phyloP scores from a whole-genome alignment of 1,140 invertebrate species.

The Gryllus bimaculatus region DNA sequence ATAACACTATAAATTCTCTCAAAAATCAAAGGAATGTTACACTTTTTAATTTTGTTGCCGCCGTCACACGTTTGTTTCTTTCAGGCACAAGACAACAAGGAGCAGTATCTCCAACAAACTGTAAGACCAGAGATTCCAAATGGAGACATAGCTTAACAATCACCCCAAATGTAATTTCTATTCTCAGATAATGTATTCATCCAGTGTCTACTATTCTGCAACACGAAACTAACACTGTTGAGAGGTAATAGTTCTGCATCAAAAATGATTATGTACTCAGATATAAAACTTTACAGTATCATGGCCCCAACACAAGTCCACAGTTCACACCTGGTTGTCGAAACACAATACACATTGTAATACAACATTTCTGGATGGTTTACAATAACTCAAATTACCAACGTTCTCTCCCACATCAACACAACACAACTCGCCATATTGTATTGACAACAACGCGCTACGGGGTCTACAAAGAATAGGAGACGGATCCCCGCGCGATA shows the following conservation, averaged over 20 bases:
- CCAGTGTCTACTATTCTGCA: neutral
- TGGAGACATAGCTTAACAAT: neutral
- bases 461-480: slow-evolving; percentile 19
- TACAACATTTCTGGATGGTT: slow-evolving; percentile 17
- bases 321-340: neutral
- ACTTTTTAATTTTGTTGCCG: neutral
- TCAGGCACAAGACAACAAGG: neutral
- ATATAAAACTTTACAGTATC: neutral
- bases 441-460: slow-evolving; percentile 24
- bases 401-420: slow-evolving; percentile 16
- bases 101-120: neutral
- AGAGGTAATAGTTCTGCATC: slow-evolving; percentile 4
- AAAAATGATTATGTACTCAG: neutral
- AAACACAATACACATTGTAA: neutral
- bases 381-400: slow-evolving; percentile 17
- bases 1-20: too few relatives aligned
- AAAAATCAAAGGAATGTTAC: neutral
- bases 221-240: neutral
- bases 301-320: neutral
- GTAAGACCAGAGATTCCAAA: neutral
- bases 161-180: neutral
- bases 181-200: neutral
- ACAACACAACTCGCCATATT: slow-evolving; percentile 22
- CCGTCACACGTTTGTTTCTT: neutral
- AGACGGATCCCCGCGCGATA: slow-evolving; percentile 22